Conservation (phyloP, 1,140 invertebrate species). For the Sminthurinus signatus region DNA sequence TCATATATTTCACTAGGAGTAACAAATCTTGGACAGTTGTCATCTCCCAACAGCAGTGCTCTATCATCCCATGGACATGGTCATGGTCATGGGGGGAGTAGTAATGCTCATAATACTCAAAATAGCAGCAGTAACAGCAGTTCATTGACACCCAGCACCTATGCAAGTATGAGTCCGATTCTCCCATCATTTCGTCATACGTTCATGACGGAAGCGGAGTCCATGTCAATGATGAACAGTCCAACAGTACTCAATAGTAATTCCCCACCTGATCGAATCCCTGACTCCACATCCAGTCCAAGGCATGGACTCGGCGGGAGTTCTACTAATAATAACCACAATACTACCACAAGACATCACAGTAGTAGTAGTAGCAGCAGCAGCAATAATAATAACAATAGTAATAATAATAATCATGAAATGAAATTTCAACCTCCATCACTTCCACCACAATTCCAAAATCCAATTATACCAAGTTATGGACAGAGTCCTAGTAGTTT, state of each 20-base stretch:
- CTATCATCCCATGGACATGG: not conserved
- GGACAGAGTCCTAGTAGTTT: no score
- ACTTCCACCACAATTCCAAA: no score
- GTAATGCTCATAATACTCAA: slow-evolving; percentile 1
- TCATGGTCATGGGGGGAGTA: slow-evolving; percentile 12
- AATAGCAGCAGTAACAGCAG: slow-evolving; percentile 45
- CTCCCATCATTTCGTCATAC: slow-evolving; percentile 41
- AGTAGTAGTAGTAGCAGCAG: not conserved
- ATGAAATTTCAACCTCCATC: no score
- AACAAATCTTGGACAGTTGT: not conserved
- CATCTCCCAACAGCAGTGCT: slow-evolving; percentile 3
- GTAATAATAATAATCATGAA: no score
- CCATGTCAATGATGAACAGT: slow-evolving; percentile 32
- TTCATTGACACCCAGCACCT: slow-evolving; percentile 42
- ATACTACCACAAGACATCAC: no score
- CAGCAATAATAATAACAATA: no score
- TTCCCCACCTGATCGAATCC: slow-evolving; percentile 19
- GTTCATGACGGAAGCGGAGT: slow-evolving; percentile 40
- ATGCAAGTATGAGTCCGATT: slow-evolving; percentile 44
- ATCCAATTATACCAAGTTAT: no score
- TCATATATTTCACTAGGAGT: slow-evolving; percentile 17
- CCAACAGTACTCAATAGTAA: slow-evolving; percentile 29
- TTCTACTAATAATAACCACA: no score
- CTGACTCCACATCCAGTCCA: slow-evolving; percentile 39
- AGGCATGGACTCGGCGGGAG: no score